phyloP scores from a whole-genome alignment of 2,797 vertebrate species.

The Pseudopleuronectes americanus region DNA sequence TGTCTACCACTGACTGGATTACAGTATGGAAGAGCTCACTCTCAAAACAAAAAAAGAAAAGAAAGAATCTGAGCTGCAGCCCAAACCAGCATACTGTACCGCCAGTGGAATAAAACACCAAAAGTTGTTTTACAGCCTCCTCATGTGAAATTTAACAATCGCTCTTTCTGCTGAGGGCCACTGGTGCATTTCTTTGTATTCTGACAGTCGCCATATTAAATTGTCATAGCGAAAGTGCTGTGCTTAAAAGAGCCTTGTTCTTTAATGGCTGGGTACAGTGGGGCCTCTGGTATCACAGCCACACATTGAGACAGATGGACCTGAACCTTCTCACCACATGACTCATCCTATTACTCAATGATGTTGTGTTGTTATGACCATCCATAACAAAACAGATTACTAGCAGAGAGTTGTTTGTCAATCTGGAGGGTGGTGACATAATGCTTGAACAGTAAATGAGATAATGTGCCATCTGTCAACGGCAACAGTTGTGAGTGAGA shows the following conservation, averaged over 20 bases:
- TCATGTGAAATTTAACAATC: slow-evolving; percentile 51
- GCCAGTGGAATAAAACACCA: slow-evolving; percentile 26
- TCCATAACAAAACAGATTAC: slow-evolving; percentile 80
- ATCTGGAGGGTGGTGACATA: slow-evolving; percentile 78
- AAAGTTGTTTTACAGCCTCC: slow-evolving; percentile 60
- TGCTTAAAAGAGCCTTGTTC: slow-evolving; percentile 21
- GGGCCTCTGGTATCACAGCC: slow-evolving; percentile 47
- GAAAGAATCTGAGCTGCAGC: slow-evolving; percentile 36
- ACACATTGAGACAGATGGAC: slow-evolving; percentile 77
- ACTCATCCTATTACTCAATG: slow-evolving; percentile 80
- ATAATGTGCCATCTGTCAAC: slow-evolving; percentile 67
- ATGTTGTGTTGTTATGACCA: slow-evolving; percentile 81
- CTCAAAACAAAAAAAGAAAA: slow-evolving; percentile 1
- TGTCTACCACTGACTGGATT: slow-evolving; percentile 77
- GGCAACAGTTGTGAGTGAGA: slow-evolving; percentile 33
- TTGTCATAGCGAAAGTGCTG: slow-evolving; percentile 16
- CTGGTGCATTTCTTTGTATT: slow-evolving; percentile 31
- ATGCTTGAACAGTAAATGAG: slow-evolving; percentile 77
- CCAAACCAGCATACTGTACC: slow-evolving; percentile 54
- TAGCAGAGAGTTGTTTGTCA: slow-evolving; percentile 76
- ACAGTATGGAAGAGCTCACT: slow-evolving; percentile 65
- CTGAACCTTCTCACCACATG: slow-evolving; percentile 78
- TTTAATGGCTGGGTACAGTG: slow-evolving; percentile 34
- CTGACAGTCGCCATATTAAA: slow-evolving; percentile 37
- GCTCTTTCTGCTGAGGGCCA: slow-evolving; percentile 31